Evolutionary conservation across 2,797 vertebrate species (phyloP).

Genomic region (Sebastes glaucus): DNA sequence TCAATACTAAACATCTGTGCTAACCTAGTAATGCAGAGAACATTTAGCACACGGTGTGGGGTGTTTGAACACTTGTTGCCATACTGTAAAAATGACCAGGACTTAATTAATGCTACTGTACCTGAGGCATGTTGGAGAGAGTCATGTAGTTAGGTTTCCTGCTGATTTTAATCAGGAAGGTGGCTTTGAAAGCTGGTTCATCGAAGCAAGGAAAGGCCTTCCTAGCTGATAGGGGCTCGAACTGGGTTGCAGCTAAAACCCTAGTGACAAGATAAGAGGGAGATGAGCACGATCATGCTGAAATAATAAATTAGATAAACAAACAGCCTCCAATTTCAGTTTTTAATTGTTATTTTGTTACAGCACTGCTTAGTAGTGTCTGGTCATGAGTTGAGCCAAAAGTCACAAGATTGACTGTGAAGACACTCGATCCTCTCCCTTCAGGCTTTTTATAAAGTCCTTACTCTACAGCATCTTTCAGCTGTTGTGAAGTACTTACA

Average conservation of each 20-base stretch:
- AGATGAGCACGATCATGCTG: background rate
- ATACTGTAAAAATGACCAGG: background rate
- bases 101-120: conserved; percentile 51
- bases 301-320: background rate
- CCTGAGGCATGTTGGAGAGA: conserved; percentile 97
- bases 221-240: conserved; percentile 93
- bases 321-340: background rate
- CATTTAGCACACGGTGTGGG: background rate
- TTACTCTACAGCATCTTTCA: background rate
- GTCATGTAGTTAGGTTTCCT: conserved; percentile 85
- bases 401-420: background rate
- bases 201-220: conserved; percentile 98
- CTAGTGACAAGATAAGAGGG: conserved; percentile 65
- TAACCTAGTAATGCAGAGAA: background rate
- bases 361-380: background rate
- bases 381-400: background rate
- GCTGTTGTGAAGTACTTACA: background rate
- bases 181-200: conserved; percentile 95
- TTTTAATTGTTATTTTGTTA: background rate
- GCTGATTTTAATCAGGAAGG: conserved; percentile 88
- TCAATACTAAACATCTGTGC: background rate
- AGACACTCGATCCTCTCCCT: background rate
- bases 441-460: background rate
- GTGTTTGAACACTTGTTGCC: background rate
- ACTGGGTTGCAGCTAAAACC: conserved; percentile 94